Conservation (phyloP, 2,888 invertebrate genomes). For the Sialis lutaria region DNA sequence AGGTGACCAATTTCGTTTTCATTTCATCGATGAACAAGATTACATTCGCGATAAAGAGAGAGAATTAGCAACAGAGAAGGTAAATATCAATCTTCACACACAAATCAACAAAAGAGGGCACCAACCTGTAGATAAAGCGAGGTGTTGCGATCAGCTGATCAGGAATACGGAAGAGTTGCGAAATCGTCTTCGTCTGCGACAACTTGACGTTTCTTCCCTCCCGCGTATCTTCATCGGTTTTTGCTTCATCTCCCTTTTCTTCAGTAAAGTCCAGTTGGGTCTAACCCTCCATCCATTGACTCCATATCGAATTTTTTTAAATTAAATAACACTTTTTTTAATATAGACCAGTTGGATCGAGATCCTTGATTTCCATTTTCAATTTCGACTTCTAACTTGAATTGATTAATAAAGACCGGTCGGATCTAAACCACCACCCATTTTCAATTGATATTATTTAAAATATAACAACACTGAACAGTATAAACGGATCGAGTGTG, state of each 20-base stretch:
- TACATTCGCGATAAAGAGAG: neutral
- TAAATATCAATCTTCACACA: neutral
- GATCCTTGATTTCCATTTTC: constrained; percentile 7
- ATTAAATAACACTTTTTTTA: neutral
- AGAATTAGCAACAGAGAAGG: neutral
- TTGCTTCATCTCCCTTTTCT: constrained; percentile 2
- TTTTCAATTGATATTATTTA: constrained; percentile 7
- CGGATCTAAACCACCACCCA: constrained; percentile 23
- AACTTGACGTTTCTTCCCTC: constrained; percentile 26
- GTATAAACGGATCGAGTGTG: too few relatives aligned
- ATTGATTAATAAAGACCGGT: constrained; percentile 20
- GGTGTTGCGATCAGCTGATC: constrained; percentile 1
- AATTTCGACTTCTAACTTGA: neutral
- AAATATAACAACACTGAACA: neutral
- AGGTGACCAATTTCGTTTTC: too few relatives aligned
- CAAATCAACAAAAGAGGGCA: neutral
- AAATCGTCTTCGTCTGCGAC: constrained; percentile 24
- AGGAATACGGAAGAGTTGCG: too few relatives aligned
- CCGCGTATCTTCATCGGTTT: constrained; percentile 14
- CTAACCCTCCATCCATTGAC: constrained; percentile 11
- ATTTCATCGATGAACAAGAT: neutral
- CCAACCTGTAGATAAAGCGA: neutral
- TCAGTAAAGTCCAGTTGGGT: constrained; percentile 26
- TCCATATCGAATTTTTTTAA: neutral
- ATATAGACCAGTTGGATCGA: constrained; percentile 9